Base-by-base conservation (phyloP, 2,797 vertebrate genomes). In the Psittacula echo region DNA sequence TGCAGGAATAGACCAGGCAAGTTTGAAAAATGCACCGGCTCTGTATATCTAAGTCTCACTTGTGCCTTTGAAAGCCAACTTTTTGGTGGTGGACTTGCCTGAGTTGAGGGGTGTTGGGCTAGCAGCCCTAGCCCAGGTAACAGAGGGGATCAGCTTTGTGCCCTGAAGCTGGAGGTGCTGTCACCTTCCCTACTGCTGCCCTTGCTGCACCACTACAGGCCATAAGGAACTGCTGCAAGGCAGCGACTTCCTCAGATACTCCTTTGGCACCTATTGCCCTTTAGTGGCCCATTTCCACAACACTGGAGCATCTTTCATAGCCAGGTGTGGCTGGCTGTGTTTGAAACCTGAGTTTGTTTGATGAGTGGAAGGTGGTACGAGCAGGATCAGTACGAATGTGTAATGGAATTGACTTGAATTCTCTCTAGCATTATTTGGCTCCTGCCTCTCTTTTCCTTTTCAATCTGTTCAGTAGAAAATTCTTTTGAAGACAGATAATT, bases 401-500 rank as follows among this genome's bases (percentile, higher is more conserved):
- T 73, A 56, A 79, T 88, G 68, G 80, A 95, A 94, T 30, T 79
- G 45, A 68, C 51, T 92, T 65, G 27, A 79, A 84, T 77, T 93
- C 62, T 94, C 30, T 76, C 67, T 92, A 51, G 81, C 34, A 34
- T 85, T 81, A 81, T 72, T 76, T 94, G 88, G 78, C 87, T 91
- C 29, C 41, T 42, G 21, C 60, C 58, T 66, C 67, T 80, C 44
- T 91, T 80, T 71, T 87, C 71, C 64, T 93, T 78, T 86, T 93
- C 95, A 88, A 73, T 87, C 93, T 81, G 65, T 84, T 77, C 62
- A 78, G 68, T 39, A 92, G 84, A 94, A 93, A 95, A 75, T 93
- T 95, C 92, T 92, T 95, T 94, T 93, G 94, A 95, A 95, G 88
- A 61, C 78, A 95, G 93, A 91, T 92, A 78, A 89, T 97, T 94